Percentiles rank a stretch among this genome's conserved stretches.
These are phyloP conservation scores for Drosophila colorata DNA, from an alignment of 2,888 invertebrate genomes.

Conservation along the genomic window DNA sequence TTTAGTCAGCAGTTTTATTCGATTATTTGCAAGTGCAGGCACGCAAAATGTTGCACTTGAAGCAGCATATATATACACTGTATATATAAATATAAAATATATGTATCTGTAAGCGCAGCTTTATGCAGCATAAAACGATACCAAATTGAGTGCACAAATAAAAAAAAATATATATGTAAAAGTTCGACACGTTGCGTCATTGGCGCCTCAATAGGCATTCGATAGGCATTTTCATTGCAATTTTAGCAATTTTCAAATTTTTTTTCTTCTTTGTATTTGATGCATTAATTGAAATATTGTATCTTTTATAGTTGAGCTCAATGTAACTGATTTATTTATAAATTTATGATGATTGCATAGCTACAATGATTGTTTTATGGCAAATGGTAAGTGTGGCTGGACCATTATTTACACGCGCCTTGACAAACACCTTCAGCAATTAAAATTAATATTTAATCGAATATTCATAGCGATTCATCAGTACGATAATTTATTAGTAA, in stretches of 20 bases:
- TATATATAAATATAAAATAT: constrained; percentile 9
- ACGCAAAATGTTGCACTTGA: constrained; percentile 49
- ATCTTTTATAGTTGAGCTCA: constrained; percentile 33
- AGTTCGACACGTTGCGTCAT: constrained; percentile 33
- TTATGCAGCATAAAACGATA: constrained; percentile 28
- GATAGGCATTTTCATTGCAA: constrained; percentile 39
- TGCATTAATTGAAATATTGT: constrained; percentile 60
- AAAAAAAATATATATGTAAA: neutral
- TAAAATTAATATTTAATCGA: constrained; percentile 14
- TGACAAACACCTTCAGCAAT: constrained; percentile 8
- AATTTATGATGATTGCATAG: constrained; percentile 40
- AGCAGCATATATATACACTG: constrained; percentile 11
- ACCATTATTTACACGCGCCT: neutral
- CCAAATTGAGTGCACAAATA: constrained; percentile 19
- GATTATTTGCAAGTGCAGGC: constrained; percentile 29
- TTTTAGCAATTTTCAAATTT: constrained; percentile 21
- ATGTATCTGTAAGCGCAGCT: constrained; percentile 6
- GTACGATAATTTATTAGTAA: neutral
- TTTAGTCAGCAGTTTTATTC: constrained; percentile 28
- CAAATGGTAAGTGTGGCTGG: neutral
- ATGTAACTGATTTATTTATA: constrained; percentile 48
- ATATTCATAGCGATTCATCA: constrained; percentile 6
- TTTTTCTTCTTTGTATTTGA: constrained; percentile 15
- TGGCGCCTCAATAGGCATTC: constrained; percentile 43
- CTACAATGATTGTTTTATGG: neutral